These are phyloP conservation scores for Platerodrilus igneus DNA, from an alignment of 2,888 invertebrate species.

Conservation along the genomic window DNA sequence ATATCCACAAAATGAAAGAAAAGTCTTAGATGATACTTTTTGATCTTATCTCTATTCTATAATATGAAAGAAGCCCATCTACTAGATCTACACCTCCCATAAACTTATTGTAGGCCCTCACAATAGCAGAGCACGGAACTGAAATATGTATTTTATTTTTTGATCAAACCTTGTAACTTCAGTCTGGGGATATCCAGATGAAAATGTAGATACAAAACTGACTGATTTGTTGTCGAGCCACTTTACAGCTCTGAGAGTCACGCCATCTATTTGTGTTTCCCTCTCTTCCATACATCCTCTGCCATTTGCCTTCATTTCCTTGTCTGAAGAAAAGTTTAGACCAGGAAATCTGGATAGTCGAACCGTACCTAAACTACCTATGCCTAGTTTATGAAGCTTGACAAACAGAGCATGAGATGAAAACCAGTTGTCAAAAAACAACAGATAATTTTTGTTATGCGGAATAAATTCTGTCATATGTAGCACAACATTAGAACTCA, in stretches of 20 bases:
- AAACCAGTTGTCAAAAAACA: slow-evolving; percentile 14
- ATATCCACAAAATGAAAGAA: no score
- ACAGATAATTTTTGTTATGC: slow-evolving; percentile 10
- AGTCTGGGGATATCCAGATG: slow-evolving; percentile 1
- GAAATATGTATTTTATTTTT: neutral
- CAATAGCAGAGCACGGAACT: neutral
- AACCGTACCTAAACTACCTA: neutral
- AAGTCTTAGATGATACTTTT: slow-evolving; percentile 2
- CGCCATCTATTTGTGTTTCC: neutral
- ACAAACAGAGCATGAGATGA: no score
- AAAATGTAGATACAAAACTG: neutral
- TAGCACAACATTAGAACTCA: slow-evolving; percentile 11
- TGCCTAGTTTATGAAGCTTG: no score
- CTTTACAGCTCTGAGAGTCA: neutral
- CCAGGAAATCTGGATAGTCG: neutral
- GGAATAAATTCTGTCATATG: slow-evolving; percentile 8
- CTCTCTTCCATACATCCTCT: neutral
- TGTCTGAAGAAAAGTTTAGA: slow-evolving; percentile 2
- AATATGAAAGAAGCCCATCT: neutral
- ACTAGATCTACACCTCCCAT: slow-evolving; percentile 3
- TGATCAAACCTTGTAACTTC: neutral
- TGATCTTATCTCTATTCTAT: neutral
- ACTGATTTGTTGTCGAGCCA: slow-evolving; percentile 1
- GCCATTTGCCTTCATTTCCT: slow-evolving; percentile 4
- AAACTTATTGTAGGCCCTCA: neutral